Evolutionary conservation across 2,888 invertebrate genomes (phyloP), one percentile per base, ranked within the genome.

Genomic region (Drosophila paramelanica): DNA sequence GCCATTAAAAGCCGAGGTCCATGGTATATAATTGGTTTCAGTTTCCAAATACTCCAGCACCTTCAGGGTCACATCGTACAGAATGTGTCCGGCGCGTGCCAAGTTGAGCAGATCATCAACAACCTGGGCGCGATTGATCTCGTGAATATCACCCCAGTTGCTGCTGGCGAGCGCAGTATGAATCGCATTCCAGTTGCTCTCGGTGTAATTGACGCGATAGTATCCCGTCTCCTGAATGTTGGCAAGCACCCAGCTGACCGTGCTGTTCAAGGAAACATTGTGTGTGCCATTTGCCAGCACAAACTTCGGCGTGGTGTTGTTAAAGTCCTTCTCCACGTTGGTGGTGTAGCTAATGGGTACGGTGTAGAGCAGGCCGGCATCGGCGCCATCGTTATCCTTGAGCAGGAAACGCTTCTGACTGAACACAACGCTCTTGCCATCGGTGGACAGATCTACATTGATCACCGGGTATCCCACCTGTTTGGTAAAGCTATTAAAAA

Each of bases 71-170:
- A 93, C 91, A 0, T 91, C 90, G 87, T 96, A 96, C 0, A 91
- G 83, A 68, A 96, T 92, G 23, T 94, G 80, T 2, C 94, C 94
- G n/a, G 95, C 94, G 50, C 95, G 94, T n/a, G 96, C 96, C 61
- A 96, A 93, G 91, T 95, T 95, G 78, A 96, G 93, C 1, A 95
- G 93, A 91, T 98, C 98, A 83, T 98, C 96, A 11, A 98, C 94
- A 25, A 96, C 93, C 92, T 97, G 96, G 4, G 96, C 97, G 79
- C 95, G 93, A 91, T 96, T 96, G 11, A 95, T 91, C 45, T 94
- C 94, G 73, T 95, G 93, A 53, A 97, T 95, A 3, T 57, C 77
- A 38, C 81, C 61, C 87, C 89, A 91, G 7, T 85, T 77, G 5
- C 14, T 39, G 3, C 41, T 20, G 1, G 31, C 0, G 5, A 80